Evolutionary conservation across 2,797 vertebrate species (phyloP).

Genomic region (Peromyscus aztecus): DNA sequence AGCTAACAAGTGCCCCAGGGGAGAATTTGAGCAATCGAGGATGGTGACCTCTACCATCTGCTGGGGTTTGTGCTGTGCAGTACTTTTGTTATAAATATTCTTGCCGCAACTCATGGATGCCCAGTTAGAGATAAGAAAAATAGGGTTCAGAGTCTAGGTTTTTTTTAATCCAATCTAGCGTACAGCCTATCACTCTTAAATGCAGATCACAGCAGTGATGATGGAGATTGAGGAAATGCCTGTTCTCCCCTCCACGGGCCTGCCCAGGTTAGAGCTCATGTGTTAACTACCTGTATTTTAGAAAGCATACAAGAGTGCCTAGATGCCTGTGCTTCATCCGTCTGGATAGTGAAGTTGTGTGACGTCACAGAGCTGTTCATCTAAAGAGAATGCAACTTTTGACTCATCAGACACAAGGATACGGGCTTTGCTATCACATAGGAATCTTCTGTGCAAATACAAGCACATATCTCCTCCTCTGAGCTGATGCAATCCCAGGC

Average conservation of each 20-base stretch:
- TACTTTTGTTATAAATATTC: background rate
- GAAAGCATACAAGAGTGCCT: background rate
- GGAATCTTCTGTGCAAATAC: background rate
- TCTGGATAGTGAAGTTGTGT: background rate
- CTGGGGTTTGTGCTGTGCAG: background rate
- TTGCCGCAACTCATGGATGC: background rate
- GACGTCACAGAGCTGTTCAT: background rate
- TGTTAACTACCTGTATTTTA: background rate
- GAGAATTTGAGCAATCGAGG: background rate
- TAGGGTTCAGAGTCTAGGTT: background rate
- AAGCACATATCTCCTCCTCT: background rate
- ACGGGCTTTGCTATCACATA: background rate
- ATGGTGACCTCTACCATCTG: background rate
- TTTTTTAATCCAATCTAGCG: background rate
- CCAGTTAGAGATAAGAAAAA: constrained; percentile 2
- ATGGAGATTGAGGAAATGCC: background rate
- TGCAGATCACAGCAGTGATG: background rate
- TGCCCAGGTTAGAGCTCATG: background rate
- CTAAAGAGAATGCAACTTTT: background rate
- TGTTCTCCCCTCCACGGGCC: background rate
- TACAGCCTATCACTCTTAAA: background rate
- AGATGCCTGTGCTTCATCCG: background rate
- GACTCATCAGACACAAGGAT: background rate
- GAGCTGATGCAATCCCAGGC: background rate
- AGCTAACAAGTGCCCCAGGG: background rate